Evolutionary conservation across 2,888 invertebrate species (phyloP), one percentile per base, ranked within the genome.

Genomic region (Papilio elwesi): DNA sequence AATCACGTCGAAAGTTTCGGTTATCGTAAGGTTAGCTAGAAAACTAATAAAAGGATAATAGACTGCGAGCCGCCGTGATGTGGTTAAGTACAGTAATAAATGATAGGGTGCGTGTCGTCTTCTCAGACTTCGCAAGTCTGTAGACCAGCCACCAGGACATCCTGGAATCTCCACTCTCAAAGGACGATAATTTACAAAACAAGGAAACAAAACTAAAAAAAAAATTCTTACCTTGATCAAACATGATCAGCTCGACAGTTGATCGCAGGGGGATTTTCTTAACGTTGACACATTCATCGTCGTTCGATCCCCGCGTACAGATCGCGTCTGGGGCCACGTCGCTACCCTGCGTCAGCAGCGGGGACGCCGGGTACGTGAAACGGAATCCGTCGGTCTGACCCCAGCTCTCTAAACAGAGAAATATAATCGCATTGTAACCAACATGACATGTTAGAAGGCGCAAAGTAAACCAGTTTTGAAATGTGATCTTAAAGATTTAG

Each of bases 321-420:
- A 95, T 83, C 36, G 94, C 84, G 65, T 93, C 89, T 9, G 90
- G 84, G 0, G 94, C 87, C 15, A 96, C 93, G 76, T 96, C 96
- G 0, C 86, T 84, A 0, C 94, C 93, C 83, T 98, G 97, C 1
- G 97, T 97, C 74, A 98, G 91, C 55, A 97, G 91, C 0, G 98
- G 97, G 0, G 96, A 96, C 1, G 96, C 95, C 0, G 98, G 97
- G 81, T 96, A 96, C 49, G 95, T 95, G 85, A 97, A 96, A 10
- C 97, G 96, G 26, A 96, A 95, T 68, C 97, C 96, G 85, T 97
- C 97, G 26, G 95, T 95, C 77, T 94, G 95, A 59, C 93, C 95
- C 91, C 90, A 92, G 73, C 90, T 93, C 81, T 93, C 95, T 95
- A 88, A 11, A 82, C 81, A 76, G 74, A 76, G 16, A 65, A 74